Evolutionary conservation across 2,113 vertebrate species (phyloP).

Genomic region (Epinephelus moara): DNA sequence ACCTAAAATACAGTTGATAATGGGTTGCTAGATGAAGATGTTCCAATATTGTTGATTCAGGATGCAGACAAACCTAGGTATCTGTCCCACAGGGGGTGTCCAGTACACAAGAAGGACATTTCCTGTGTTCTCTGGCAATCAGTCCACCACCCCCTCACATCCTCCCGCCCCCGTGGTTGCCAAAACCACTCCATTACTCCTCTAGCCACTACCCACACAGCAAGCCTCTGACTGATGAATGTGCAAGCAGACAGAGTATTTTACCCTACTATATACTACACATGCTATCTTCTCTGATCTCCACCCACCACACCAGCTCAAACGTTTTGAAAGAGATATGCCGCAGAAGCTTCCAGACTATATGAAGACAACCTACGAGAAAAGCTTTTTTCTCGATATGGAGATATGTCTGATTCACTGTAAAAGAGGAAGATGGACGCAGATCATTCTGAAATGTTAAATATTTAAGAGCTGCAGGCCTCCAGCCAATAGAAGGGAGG

Average conservation of each 20-base stretch:
- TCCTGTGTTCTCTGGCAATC: conserved; percentile 61
- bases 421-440: conserved; percentile 38
- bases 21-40: not conserved
- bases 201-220: conserved; percentile 62
- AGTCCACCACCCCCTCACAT: conserved; percentile 68
- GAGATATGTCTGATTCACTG: conserved; percentile 24
- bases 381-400: conserved; percentile 1
- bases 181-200: conserved; percentile 58
- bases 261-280: conserved; percentile 42
- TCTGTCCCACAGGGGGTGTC: conserved; percentile 39
- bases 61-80: conserved; percentile 29
- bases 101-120: conserved; percentile 51
- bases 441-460: conserved; percentile 65
- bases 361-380: conserved; percentile 5
- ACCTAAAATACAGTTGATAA: not conserved
- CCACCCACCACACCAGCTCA: conserved; percentile 38
- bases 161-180: conserved; percentile 54
- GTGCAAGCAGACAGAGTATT: conserved; percentile 52
- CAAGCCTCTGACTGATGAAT: conserved; percentile 57
- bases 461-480: conserved; percentile 73
- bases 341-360: conserved; percentile 24
- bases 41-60: conserved; percentile 11
- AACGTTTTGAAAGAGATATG: conserved; percentile 21
- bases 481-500: conserved; percentile 13
- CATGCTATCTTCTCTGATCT: conserved; percentile 53